A percentile compares a stretch with the other conserved stretches of the same genome.
Conservation (phyloP, 2,113 vertebrate genomes). For the Gymnobelideus leadbeateri region DNA sequence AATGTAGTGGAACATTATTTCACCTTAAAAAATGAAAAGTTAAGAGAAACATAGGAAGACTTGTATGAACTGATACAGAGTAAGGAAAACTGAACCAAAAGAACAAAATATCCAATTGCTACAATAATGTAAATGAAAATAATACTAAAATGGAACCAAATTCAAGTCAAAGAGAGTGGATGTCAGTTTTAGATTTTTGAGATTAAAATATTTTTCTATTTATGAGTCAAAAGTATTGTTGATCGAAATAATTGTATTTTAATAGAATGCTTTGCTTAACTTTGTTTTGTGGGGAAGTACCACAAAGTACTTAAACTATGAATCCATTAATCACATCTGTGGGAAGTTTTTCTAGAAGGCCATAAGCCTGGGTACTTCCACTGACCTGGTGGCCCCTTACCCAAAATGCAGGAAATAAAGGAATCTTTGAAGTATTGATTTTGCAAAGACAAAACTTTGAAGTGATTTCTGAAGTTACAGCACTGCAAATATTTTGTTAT, state of each 20-base stretch:
- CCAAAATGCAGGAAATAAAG: no score
- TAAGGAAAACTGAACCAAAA: neutral
- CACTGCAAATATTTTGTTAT: no score
- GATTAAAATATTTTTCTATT: no score
- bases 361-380: no score
- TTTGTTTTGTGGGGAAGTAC: neutral
- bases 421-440: no score
- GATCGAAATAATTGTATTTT: neutral
- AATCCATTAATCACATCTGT: no score
- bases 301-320: no score
- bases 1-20: neutral
- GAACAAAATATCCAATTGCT: neutral
- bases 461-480: no score
- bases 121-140: neutral
- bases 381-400: no score
- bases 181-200: neutral
- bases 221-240: no score
- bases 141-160: neutral
- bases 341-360: no score
- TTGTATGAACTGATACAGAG: neutral
- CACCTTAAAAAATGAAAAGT: neutral
- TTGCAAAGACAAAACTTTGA: no score
- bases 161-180: neutral
- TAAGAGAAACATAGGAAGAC: neutral
- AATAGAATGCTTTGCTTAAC: neutral